phyloP scores from a whole-genome alignment of 2,888 invertebrate species.

The Aquatica leii region DNA sequence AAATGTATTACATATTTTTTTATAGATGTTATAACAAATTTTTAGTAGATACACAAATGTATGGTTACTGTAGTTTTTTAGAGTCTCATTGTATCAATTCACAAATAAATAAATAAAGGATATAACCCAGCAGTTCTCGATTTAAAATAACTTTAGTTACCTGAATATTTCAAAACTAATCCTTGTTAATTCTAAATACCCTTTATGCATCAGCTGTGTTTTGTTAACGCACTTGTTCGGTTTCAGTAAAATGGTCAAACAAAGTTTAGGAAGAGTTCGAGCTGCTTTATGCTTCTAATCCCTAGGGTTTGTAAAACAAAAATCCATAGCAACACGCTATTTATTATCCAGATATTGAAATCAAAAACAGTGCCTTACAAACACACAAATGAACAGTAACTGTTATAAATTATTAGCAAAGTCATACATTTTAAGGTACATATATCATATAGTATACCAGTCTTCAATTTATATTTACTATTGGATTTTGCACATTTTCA shows the following conservation, averaged over 20 bases:
- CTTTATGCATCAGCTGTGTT: conserved; percentile 30
- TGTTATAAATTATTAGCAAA: conserved; percentile 27
- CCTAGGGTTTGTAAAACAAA: conserved; percentile 30
- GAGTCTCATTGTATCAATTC: no score
- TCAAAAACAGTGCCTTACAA: conserved; percentile 27
- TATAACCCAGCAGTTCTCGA: no score
- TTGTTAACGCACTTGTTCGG: conserved; percentile 36
- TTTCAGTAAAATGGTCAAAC: conserved; percentile 29
- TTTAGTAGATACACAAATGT: no score
- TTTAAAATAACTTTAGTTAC: neutral
- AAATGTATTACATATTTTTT: no score
- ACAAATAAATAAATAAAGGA: no score
- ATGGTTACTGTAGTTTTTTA: no score
- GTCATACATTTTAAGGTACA: conserved; percentile 22
- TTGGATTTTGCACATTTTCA: neutral
- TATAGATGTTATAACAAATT: no score
- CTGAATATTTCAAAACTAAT: conserved; percentile 21
- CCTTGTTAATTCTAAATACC: conserved; percentile 22
- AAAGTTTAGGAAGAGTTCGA: conserved; percentile 27
- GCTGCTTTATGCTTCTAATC: conserved; percentile 26
- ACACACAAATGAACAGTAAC: conserved; percentile 23
- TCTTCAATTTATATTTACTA: conserved; percentile 9
- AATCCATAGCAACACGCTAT: conserved; percentile 28
- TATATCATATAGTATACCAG: no score
- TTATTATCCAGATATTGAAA: conserved; percentile 22